These are phyloP conservation scores for Druceiella hillmani DNA, from an alignment of 2,888 invertebrate species.

Conservation along the genomic window DNA sequence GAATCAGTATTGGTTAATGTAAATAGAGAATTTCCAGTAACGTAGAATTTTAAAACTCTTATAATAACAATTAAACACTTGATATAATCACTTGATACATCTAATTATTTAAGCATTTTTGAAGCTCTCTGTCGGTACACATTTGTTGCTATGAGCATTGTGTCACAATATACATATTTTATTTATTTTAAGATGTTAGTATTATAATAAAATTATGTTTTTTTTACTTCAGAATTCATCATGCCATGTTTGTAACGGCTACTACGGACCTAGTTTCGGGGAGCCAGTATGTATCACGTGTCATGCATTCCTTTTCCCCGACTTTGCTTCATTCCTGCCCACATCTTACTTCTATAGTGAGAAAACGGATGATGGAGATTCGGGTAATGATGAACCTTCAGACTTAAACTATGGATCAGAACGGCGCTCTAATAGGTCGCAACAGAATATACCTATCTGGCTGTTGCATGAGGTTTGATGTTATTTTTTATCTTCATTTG, in stretches of 20 bases:
- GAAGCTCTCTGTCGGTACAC: too few species aligned
- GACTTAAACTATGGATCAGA: conserved; percentile 58
- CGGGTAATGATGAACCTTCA: conserved; percentile 90
- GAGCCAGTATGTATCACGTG: conserved; percentile 90
- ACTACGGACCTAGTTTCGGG: conserved; percentile 86
- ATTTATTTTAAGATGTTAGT: too few species aligned
- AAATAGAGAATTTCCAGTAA: not conserved
- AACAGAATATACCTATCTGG: conserved; percentile 16
- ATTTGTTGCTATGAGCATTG: too few species aligned
- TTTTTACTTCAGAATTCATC: conserved; percentile 52
- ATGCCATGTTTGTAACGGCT: conserved; percentile 86
- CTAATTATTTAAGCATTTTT: too few species aligned
- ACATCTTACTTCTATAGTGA: conserved; percentile 48
- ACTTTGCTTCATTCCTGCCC: conserved; percentile 55
- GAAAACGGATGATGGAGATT: conserved; percentile 82
- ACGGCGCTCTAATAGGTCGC: conserved; percentile 37
- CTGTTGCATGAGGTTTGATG: conserved; percentile 14
- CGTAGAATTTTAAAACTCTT: not conserved
- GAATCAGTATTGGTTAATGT: too few species aligned
- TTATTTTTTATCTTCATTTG: conserved; percentile 1
- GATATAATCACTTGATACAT: too few species aligned
- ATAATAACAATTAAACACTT: not conserved
- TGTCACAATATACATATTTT: too few species aligned
- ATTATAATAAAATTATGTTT: not conserved
- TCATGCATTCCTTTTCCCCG: conserved; percentile 87